Conservation (phyloP, 2,113 vertebrate genomes). For the Genyomyrus donnyi region DNA sequence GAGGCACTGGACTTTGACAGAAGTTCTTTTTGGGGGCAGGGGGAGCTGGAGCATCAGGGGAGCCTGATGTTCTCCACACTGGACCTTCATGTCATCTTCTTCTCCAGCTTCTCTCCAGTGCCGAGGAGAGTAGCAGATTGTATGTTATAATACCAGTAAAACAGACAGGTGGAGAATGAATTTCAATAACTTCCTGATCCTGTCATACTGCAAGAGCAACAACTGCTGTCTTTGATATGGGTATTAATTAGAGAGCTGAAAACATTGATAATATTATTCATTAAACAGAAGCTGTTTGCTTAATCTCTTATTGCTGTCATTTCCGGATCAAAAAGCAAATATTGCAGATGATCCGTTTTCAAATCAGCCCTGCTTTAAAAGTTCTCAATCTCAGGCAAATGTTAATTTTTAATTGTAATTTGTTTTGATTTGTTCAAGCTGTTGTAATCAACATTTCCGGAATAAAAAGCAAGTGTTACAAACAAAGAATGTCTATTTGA, state of each 20-base stretch:
- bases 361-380: not conserved
- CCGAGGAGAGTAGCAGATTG: not conserved
- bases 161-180: not conserved
- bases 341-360: not conserved
- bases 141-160: not conserved
- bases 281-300: not conserved
- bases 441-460: not conserved
- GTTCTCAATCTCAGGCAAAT: not conserved
- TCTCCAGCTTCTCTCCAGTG: not conserved
- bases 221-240: not conserved
- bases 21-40: not conserved
- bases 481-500: not conserved
- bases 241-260: conserved; percentile 6
- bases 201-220: not conserved
- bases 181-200: not conserved
- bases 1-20: not conserved
- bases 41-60: not conserved
- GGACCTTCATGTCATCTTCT: not conserved
- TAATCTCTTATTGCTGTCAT: not conserved
- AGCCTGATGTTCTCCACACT: not conserved
- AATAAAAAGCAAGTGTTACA: not conserved
- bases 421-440: not conserved
- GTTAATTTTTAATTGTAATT: not conserved
- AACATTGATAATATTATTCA: conserved; percentile 7
- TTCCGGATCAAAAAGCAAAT: not conserved